These are phyloP conservation scores for Pandemis heparana DNA, from an alignment of 2,888 invertebrate genomes.

Conservation along the genomic window DNA sequence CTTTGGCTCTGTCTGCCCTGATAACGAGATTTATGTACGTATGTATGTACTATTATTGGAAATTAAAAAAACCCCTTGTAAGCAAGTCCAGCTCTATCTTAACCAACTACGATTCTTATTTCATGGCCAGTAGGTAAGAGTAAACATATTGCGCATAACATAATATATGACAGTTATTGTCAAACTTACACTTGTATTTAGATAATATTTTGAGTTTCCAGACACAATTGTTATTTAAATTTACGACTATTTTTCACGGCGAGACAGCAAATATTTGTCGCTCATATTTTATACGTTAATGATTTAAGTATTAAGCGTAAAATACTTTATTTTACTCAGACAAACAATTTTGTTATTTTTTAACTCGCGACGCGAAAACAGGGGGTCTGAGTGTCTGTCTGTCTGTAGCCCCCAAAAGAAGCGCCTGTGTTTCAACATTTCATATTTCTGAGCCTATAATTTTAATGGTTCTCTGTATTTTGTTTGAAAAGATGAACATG, in stretches of 20 bases:
- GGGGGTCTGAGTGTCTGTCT: too few relatives aligned
- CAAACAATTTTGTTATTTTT: too few relatives aligned
- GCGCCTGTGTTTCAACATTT: too few relatives aligned
- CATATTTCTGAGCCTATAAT: too few relatives aligned
- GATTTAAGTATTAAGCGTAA: background rate
- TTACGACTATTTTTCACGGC: background rate
- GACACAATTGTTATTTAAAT: conserved; percentile 2
- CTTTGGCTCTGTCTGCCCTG: too few relatives aligned
- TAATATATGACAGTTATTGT: background rate
- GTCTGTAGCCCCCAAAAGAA: too few relatives aligned
- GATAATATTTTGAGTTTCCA: conserved; percentile 4
- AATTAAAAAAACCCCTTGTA: background rate
- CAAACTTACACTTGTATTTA: background rate
- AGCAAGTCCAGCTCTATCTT: background rate
- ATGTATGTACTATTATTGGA: background rate
- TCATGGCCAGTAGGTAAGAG: background rate
- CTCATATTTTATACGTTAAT: background rate
- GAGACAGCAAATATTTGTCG: background rate
- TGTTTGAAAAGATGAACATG: too few relatives aligned
- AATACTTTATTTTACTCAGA: too few relatives aligned
- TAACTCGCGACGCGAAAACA: too few relatives aligned
- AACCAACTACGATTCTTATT: background rate
- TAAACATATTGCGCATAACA: background rate
- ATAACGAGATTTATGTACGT: background rate
- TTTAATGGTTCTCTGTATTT: too few relatives aligned